Conservation (phyloP, 1,140 invertebrate genomes). For the Amyelois transitella region DNA sequence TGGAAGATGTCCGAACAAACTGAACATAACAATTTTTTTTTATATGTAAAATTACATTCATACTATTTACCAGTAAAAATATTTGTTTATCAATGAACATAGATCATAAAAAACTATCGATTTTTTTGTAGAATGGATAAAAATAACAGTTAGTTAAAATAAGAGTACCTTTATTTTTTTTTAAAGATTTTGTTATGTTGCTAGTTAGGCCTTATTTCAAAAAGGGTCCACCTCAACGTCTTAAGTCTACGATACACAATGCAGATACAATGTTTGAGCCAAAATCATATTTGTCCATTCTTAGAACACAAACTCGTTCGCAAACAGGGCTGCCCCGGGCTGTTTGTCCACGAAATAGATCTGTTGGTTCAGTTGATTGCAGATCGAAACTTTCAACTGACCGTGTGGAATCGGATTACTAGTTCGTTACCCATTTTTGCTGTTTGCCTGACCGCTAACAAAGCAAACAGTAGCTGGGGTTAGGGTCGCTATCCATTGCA, state of each 20-base stretch:
- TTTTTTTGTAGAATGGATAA: too few relatives aligned
- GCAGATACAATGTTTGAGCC: neutral
- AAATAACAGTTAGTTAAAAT: too few relatives aligned
- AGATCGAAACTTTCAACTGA: slow-evolving; percentile 69
- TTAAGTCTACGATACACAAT: neutral
- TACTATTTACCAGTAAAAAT: too few relatives aligned
- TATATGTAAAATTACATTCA: too few relatives aligned
- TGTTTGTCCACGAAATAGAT: slow-evolving; percentile 67
- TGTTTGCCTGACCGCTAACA: slow-evolving; percentile 64
- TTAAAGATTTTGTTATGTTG: too few relatives aligned
- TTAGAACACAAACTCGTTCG: neutral
- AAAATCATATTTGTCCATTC: neutral
- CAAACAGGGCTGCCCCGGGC: slow-evolving; percentile 22
- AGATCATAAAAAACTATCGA: too few relatives aligned
- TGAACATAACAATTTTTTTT: too few relatives aligned
- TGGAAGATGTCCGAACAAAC: too few relatives aligned
- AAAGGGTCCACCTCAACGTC: too few relatives aligned
- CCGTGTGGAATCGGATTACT: slow-evolving; percentile 65
- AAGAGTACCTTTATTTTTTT: too few relatives aligned
- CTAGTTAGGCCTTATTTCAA: too few relatives aligned
- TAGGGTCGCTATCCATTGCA: neutral
- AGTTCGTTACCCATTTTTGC: slow-evolving; percentile 68
- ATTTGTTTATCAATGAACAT: too few relatives aligned
- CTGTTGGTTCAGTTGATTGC: slow-evolving; percentile 68
- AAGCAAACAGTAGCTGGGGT: slow-evolving; percentile 36